Evolutionary conservation across 1,140 invertebrate species (phyloP).

Genomic region (Campoletis sonorensis): DNA sequence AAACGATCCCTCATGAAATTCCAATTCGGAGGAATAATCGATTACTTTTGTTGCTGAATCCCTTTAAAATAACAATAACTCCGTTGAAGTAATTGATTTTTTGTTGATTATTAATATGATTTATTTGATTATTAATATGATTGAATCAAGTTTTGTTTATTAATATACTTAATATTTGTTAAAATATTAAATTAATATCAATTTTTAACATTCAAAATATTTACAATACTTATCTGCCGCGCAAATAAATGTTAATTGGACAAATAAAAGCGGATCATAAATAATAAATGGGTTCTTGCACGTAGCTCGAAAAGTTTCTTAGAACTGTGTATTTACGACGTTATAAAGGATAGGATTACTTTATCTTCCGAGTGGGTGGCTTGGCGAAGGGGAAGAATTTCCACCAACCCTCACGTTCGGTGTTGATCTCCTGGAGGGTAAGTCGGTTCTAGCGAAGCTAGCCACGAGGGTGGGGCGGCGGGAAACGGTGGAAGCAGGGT

Average conservation of each 20-base stretch:
- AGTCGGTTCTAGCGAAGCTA: constrained; percentile 59
- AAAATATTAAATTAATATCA: no score
- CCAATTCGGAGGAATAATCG: no score
- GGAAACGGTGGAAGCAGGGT: constrained; percentile 57
- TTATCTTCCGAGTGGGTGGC: constrained; percentile 17
- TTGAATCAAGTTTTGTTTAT: no score
- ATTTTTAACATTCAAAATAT: no score
- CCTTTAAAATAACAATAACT: no score
- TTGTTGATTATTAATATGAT: no score
- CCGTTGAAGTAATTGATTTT: no score
- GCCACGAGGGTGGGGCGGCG: constrained; percentile 55
- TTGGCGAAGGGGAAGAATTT: constrained; percentile 16
- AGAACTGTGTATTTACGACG: constrained; percentile 3
- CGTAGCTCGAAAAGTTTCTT: constrained; percentile 14
- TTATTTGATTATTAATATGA: no score
- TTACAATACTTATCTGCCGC: not conserved
- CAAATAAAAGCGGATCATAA: not conserved
- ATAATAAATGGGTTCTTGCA: not conserved
- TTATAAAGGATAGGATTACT: constrained; percentile 18
- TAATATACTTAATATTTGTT: no score
- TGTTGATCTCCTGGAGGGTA: constrained; percentile 53
- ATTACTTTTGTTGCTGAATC: no score
- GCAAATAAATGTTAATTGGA: not conserved
- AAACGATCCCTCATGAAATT: no score
- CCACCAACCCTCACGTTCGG: constrained; percentile 29